These are phyloP conservation scores for Lasaia peninsularis DNA, from an alignment of 1,140 invertebrate species.

Conservation along the genomic window DNA sequence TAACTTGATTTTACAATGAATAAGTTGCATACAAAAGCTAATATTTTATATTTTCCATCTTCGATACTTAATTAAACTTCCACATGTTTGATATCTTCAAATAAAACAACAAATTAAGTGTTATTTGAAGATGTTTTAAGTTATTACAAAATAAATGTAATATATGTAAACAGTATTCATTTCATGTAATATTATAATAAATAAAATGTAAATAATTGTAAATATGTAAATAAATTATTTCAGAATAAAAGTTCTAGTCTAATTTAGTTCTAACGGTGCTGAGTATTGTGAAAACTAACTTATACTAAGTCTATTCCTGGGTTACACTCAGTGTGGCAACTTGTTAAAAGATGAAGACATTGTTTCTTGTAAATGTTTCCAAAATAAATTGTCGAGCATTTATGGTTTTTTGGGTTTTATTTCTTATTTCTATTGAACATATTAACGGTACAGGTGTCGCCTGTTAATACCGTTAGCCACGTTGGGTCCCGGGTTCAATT, in stretches of 20 bases:
- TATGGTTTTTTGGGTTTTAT: slow-evolving; percentile 53
- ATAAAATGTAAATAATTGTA: slow-evolving; percentile 60
- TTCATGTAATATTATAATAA: background rate
- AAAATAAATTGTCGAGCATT: slow-evolving; percentile 73
- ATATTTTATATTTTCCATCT: no score
- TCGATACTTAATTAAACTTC: no score
- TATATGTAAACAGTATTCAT: background rate
- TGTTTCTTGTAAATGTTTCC: slow-evolving; percentile 75
- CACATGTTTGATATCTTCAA: no score
- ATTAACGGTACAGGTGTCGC: no score
- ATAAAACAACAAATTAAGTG: no score
- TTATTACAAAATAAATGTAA: slow-evolving; percentile 5
- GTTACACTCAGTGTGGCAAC: slow-evolving; percentile 24
- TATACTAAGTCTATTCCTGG: slow-evolving; percentile 10
- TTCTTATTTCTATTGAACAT: slow-evolving; percentile 20
- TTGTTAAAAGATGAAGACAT: slow-evolving; percentile 31
- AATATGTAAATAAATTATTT: slow-evolving; percentile 60
- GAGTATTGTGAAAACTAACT: slow-evolving; percentile 63
- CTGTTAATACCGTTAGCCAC: no score
- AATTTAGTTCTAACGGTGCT: slow-evolving; percentile 74
- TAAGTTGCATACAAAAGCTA: no score
- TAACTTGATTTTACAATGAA: no score
- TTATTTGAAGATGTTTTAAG: no score
- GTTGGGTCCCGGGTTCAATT: no score
- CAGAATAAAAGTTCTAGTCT: slow-evolving; percentile 67